Percentiles rank a stretch among this genome's conserved stretches.
Evolutionary conservation across 2,888 invertebrate genomes (phyloP).

Genomic region (Galerucella nymphaeae): DNA sequence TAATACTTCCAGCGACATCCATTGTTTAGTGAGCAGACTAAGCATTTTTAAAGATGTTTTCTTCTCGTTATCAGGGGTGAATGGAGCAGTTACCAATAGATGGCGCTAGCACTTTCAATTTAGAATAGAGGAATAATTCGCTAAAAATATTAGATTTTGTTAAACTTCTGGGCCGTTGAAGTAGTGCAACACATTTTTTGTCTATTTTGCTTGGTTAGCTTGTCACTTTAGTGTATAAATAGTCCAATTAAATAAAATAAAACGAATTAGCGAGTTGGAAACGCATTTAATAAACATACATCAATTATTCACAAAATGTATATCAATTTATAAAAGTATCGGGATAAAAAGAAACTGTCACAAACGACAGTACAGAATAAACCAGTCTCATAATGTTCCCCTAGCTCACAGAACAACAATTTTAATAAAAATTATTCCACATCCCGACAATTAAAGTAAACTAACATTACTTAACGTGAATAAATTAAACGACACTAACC

Average conservation of each 20-base stretch:
- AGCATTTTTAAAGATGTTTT: no score
- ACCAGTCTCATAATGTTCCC: constrained; percentile 57
- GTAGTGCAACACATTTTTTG: no score
- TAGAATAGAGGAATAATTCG: no score
- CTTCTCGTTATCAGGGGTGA: no score
- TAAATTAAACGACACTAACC: constrained; percentile 28
- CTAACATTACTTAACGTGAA: constrained; percentile 16
- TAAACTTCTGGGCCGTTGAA: no score
- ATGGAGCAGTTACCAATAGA: no score
- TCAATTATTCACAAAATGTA: constrained; percentile 8
- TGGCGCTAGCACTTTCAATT: no score
- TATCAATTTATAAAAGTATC: background rate
- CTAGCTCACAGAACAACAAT: constrained; percentile 21
- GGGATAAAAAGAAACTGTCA: background rate
- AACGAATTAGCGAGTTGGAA: background rate
- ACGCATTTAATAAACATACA: constrained; percentile 1
- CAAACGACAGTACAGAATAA: constrained; percentile 43
- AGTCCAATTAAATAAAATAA: background rate
- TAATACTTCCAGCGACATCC: no score
- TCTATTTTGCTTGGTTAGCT: no score
- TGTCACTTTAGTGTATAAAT: no score
- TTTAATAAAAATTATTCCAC: constrained; percentile 34
- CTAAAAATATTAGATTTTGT: no score
- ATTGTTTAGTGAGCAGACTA: no score
- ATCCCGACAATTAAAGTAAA: background rate